These are phyloP conservation scores for Cephus runcator DNA, from an alignment of 2,888 invertebrate genomes.

Conservation along the genomic window DNA sequence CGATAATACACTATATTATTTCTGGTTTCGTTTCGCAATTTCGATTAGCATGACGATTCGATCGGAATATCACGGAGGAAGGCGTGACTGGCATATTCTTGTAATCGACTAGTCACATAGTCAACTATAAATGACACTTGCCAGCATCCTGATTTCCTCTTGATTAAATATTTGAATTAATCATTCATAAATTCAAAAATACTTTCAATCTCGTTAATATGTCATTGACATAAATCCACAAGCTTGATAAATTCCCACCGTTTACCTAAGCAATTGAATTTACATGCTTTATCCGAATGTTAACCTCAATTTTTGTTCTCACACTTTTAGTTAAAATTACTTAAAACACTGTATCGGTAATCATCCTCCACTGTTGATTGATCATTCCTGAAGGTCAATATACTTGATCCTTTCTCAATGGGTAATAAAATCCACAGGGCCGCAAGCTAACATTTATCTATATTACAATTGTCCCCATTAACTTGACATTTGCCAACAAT, in stretches of 20 bases:
- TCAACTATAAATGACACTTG: not conserved
- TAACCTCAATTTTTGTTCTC: not conserved
- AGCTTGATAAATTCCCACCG: not conserved
- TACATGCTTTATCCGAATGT: not conserved
- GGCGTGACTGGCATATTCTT: not conserved
- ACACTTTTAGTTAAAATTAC: not conserved
- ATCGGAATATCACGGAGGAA: not conserved
- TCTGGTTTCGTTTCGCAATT: not conserved
- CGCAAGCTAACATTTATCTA: not conserved
- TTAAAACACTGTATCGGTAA: not conserved
- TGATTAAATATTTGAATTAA: not conserved
- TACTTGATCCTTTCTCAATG: not conserved
- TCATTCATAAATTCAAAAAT: not conserved
- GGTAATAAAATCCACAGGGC: not conserved
- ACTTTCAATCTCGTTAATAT: not conserved
- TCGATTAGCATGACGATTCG: not conserved
- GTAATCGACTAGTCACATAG: not conserved
- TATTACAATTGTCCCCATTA: not conserved
- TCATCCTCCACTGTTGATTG: not conserved
- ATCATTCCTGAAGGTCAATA: not conserved
- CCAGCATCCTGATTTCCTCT: not conserved
- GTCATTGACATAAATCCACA: not conserved
- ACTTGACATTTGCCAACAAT: not conserved
- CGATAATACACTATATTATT: not conserved
- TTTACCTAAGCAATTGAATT: not conserved